Conservation (phyloP, 2,888 invertebrate species). For the Halictus ligatus region DNA sequence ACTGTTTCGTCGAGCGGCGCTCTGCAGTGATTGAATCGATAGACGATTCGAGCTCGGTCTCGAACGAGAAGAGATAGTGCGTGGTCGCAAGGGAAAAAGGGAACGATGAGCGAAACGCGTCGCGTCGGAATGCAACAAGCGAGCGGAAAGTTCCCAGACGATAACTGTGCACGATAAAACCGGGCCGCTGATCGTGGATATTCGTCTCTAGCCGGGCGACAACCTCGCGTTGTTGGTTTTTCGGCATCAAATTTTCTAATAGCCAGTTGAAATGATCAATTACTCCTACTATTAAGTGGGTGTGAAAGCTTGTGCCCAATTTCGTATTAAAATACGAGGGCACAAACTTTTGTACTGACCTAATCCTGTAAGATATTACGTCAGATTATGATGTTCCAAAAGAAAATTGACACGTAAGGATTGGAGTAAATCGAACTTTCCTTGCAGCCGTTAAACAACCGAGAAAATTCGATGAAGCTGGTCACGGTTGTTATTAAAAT, state of each 20-base stretch:
- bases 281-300: not conserved
- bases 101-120: slow-evolving; percentile 15
- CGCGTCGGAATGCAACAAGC: slow-evolving; percentile 30
- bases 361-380: no score
- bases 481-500: no score
- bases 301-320: no score
- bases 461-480: no score
- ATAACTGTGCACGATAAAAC: slow-evolving; percentile 38
- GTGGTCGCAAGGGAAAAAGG: slow-evolving; percentile 25
- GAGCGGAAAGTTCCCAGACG: slow-evolving; percentile 45
- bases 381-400: no score
- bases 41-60: not conserved
- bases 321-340: no score
- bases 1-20: not conserved
- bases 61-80: not conserved
- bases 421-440: no score
- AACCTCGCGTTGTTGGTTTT: not conserved
- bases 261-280: not conserved
- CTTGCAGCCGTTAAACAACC: no score
- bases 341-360: no score
- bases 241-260: not conserved
- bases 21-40: not conserved
- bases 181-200: slow-evolving; percentile 39
- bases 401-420: no score
- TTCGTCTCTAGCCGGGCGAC: slow-evolving; percentile 4